phyloP scores from a whole-genome alignment of 2,113 vertebrate genomes.

The Campylomormyrus tamandua region DNA sequence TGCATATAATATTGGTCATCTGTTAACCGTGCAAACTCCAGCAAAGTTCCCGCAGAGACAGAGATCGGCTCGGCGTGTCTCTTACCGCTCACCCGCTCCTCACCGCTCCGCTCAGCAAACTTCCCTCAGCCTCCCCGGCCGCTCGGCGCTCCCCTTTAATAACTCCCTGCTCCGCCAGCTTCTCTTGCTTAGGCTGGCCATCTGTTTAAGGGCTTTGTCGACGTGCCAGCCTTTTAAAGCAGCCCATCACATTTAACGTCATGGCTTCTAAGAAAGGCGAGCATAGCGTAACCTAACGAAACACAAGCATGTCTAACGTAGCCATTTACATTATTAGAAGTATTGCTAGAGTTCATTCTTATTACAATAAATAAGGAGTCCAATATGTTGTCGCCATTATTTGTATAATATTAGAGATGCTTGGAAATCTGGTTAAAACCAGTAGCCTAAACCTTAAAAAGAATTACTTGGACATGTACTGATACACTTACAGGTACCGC shows the following conservation, averaged over 20 bases:
- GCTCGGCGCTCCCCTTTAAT: background rate
- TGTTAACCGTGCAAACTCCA: background rate
- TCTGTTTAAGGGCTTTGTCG: constrained; percentile 15
- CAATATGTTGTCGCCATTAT: background rate
- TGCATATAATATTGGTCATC: background rate
- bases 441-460: background rate
- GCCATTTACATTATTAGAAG: background rate
- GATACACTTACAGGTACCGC: background rate
- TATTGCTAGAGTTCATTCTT: background rate
- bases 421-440: background rate
- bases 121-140: background rate
- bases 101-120: background rate
- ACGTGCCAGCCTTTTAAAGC: constrained; percentile 29
- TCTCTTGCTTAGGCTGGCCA: constrained; percentile 4
- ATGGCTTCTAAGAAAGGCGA: background rate
- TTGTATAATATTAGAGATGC: background rate
- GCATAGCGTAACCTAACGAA: background rate
- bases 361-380: background rate
- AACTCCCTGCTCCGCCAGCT: background rate
- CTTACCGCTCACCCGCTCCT: background rate
- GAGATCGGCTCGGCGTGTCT: background rate
- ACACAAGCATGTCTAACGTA: background rate
- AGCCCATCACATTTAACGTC: constrained; percentile 2
- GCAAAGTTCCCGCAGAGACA: constrained; percentile 6
- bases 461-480: background rate